These are phyloP conservation scores for Ramphastos sulfuratus DNA, from an alignment of 2,113 vertebrate species.

Conservation along the genomic window DNA sequence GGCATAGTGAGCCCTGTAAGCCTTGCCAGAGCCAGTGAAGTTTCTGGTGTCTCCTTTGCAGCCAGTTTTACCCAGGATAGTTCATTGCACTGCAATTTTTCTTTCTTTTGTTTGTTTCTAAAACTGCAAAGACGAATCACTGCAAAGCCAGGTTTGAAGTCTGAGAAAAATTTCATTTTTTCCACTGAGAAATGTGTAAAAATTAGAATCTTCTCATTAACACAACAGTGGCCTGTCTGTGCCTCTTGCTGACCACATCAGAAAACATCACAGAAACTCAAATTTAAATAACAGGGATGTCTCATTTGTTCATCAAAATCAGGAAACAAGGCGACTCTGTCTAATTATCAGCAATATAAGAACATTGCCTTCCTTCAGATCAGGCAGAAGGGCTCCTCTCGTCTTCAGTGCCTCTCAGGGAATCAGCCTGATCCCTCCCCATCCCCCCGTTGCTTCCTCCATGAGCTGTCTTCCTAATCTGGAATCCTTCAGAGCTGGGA, in stretches of 20 bases:
- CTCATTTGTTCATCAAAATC: slow-evolving; percentile 16
- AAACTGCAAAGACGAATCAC: not conserved
- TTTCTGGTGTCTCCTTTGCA: not conserved
- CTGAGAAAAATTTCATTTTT: not conserved
- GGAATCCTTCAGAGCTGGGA: slow-evolving; percentile 31
- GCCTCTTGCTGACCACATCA: not conserved
- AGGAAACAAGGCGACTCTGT: not conserved
- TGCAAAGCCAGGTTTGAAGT: not conserved
- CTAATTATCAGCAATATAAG: slow-evolving; percentile 9
- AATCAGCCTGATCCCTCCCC: not conserved
- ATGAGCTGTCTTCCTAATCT: not conserved
- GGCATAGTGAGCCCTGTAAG: not conserved
- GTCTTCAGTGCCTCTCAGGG: not conserved
- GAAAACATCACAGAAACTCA: not conserved
- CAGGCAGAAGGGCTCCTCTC: not conserved
- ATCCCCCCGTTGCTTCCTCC: not conserved
- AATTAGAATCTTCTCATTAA: slow-evolving; percentile 21
- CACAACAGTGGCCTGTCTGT: not conserved
- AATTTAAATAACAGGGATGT: not conserved
- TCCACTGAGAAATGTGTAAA: not conserved
- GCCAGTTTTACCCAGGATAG: not conserved
- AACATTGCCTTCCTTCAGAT: slow-evolving; percentile 3
- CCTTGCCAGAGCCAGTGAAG: not conserved
- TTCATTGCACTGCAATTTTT: not conserved
- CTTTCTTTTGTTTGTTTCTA: not conserved